Conservation (phyloP, 2,113 vertebrate species). For the Chauna torquata region DNA sequence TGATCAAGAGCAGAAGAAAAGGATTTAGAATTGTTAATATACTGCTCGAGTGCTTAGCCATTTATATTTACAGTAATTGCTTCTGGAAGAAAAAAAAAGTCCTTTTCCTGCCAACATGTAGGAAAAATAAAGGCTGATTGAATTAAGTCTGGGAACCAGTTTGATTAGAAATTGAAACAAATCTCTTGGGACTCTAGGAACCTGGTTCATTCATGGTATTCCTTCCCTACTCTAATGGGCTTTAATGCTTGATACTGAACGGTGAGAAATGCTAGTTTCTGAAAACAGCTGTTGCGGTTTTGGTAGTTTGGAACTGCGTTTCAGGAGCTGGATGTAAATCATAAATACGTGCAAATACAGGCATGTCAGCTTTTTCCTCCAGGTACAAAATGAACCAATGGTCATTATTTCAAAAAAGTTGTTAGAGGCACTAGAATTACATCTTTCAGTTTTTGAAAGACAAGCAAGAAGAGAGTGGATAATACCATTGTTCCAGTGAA, state of each 20-base stretch:
- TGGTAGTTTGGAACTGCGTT: constrained; percentile 35
- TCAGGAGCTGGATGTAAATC: constrained; percentile 46
- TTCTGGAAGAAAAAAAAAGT: not conserved
- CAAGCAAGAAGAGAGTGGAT: not conserved
- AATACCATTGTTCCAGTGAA: not conserved
- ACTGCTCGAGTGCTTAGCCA: constrained; percentile 54
- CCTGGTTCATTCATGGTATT: constrained; percentile 54
- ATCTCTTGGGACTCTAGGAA: constrained; percentile 57
- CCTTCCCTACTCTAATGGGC: constrained; percentile 47
- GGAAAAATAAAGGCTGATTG: constrained; percentile 62
- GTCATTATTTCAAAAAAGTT: not conserved
- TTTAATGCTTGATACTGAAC: constrained; percentile 20
- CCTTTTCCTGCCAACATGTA: constrained; percentile 44
- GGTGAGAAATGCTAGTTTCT: constrained; percentile 53
- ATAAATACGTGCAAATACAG: constrained; percentile 13
- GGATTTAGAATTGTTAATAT: constrained; percentile 58
- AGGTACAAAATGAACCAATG: constrained; percentile 16
- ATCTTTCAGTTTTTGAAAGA: not conserved
- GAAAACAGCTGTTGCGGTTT: constrained; percentile 67
- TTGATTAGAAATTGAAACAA: constrained; percentile 72
- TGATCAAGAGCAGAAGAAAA: constrained; percentile 53
- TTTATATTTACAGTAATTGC: constrained; percentile 70
- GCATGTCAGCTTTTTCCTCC: constrained; percentile 37
- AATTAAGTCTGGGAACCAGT: constrained; percentile 67
- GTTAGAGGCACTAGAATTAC: not conserved